A percentile compares a stretch with the other conserved stretches of the same genome.
Conservation (phyloP, 1,140 invertebrate species). For the Aphelenchoides avenae region DNA sequence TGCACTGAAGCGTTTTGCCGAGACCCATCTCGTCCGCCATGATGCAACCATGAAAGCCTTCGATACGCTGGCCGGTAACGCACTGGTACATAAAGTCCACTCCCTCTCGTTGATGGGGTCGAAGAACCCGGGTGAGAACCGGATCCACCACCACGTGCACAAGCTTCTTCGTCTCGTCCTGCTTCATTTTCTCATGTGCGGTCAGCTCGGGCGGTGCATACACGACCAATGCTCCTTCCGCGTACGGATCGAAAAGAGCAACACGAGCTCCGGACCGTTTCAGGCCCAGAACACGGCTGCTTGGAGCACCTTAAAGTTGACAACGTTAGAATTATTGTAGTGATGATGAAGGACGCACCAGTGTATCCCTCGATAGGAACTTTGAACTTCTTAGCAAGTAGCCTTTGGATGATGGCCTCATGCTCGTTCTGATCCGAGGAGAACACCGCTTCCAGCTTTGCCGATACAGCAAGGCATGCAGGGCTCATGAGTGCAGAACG, state of each 20-base stretch:
- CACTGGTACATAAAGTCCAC: slow-evolving; percentile 99
- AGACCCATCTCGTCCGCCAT: slow-evolving; percentile 63
- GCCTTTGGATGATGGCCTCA: slow-evolving; percentile 49
- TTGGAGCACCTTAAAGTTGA: slow-evolving; percentile 27
- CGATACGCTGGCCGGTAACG: slow-evolving; percentile 85
- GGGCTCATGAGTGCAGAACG: no score
- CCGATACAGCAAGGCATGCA: no score
- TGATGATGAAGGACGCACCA: slow-evolving; percentile 55
- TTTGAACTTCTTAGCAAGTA: slow-evolving; percentile 71
- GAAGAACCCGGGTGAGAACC: slow-evolving; percentile 76
- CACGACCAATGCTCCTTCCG: slow-evolving; percentile 84
- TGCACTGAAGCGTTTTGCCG: slow-evolving; percentile 96
- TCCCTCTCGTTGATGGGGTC: slow-evolving; percentile 97
- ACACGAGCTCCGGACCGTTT: slow-evolving; percentile 69
- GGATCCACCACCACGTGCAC: slow-evolving; percentile 94
- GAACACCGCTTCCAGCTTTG: slow-evolving; percentile 11
- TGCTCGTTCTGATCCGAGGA: slow-evolving; percentile 29
- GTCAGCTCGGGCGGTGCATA: slow-evolving; percentile 77
- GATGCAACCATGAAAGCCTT: slow-evolving; percentile 64
- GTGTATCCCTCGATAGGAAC: slow-evolving; percentile 86
- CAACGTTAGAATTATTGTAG: slow-evolving; percentile 10
- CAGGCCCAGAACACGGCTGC: slow-evolving; percentile 67
- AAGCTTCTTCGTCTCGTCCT: slow-evolving; percentile 64
- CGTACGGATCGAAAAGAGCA: slow-evolving; percentile 85
- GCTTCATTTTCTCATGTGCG: slow-evolving; percentile 78